Base-by-base conservation (phyloP, 2,888 invertebrate genomes). In the Dryococelus australis region DNA sequence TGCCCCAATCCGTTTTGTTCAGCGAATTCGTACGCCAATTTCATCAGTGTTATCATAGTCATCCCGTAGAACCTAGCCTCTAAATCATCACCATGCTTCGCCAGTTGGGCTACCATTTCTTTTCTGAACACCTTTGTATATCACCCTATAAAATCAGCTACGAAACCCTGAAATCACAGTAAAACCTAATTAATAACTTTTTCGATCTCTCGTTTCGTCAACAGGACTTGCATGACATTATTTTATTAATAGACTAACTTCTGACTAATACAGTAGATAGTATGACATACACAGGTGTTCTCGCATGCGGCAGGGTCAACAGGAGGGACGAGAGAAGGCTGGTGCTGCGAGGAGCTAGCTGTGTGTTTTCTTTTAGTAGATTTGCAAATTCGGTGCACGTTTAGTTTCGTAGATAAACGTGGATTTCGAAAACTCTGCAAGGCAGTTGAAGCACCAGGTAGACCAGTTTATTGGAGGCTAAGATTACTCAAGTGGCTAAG, bases 51-150 rank as follows among this genome's bases (percentile, higher is more conserved):
- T 20, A 28, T 83, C 20, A 9, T 35, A 16, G 83, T 83, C 20
- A 83, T 28, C 28, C 83, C 83, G n/a, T 83, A 83, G 43, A 83
- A 27, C n/a, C 28, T 27, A 28, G 83, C 16, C 16, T 83, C 83
- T 20, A 83, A 83, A 16, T 83, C 83, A 4, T 10, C n/a, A 9
- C 6, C 43, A 24, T 83, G 27, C 43, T 83, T 83, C 20, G 83
- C 24, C n/a, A 83, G 20, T 12, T 10, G 26, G 6, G 28, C 83
- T 83, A n/a, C 83, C 83, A 83, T 83, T 6, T 28, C 28, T 83
- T 28, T 43, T 6, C 43, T 83, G 28, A 83, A 83, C 20, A 83
- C 28, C 0, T 83, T 27, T 9, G 6, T 27, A 28, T 20, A 83
- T 10, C 28, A 0, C 35, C 83, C 83, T 28, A 83, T 83, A 20